phyloP scores from a whole-genome alignment of 2,113 vertebrate genomes.

The Sander lucioperca region DNA sequence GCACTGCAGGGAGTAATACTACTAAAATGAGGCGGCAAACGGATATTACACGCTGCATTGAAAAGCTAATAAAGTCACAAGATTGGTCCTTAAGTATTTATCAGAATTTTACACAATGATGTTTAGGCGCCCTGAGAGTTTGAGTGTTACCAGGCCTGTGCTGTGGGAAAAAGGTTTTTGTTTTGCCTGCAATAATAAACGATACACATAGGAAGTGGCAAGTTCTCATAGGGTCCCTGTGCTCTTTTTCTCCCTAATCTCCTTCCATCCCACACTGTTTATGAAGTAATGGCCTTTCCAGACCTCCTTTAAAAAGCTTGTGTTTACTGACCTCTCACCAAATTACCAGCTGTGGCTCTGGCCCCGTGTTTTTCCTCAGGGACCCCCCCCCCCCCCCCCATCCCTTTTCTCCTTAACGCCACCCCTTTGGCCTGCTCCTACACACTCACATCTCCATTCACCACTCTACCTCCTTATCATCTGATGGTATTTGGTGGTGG shows the following conservation, averaged over 20 bases:
- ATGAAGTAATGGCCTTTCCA: conserved; percentile 84
- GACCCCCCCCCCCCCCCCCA: conserved; percentile 35
- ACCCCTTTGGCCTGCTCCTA: conserved; percentile 33
- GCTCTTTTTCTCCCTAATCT: conserved; percentile 58
- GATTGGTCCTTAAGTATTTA: conserved; percentile 26
- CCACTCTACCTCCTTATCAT: conserved; percentile 48
- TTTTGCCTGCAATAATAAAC: conserved; percentile 72
- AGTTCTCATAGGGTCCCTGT: conserved; percentile 73
- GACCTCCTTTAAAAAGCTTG: conserved; percentile 78
- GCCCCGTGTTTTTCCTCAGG: conserved; percentile 79
- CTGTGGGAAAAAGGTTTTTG: conserved; percentile 71
- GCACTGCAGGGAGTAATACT: conserved; percentile 6
- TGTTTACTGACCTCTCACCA: conserved; percentile 87
- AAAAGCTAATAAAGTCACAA: conserved; percentile 20
- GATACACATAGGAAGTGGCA: conserved; percentile 78
- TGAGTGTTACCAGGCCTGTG: conserved; percentile 28
- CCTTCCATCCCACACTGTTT: conserved; percentile 73
- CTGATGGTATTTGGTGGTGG: conserved; percentile 19
- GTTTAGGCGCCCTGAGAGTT: conserved; percentile 27
- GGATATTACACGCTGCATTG: conserved; percentile 30
- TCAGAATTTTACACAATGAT: conserved; percentile 31
- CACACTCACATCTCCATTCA: conserved; percentile 54
- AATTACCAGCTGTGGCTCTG: conserved; percentile 85
- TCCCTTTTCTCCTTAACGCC: conserved; percentile 18
- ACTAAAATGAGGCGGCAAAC: conserved; percentile 42